These are phyloP conservation scores for Scaptomyza flava DNA, from an alignment of 2,888 invertebrate species.

Conservation along the genomic window DNA sequence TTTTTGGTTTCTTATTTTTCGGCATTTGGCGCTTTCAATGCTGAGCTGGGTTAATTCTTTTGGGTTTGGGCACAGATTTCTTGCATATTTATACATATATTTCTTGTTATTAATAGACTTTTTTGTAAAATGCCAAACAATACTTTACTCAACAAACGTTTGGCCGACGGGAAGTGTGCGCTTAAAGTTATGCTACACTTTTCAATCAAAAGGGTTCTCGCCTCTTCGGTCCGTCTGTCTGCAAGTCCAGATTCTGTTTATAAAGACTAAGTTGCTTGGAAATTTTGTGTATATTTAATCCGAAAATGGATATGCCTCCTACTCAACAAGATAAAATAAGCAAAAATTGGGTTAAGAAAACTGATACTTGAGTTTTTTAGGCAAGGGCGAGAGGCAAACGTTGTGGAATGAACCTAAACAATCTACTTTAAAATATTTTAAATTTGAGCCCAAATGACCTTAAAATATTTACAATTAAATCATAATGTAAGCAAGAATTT, in stretches of 20 bases:
- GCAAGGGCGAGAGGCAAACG: constrained; percentile 26
- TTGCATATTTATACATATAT: constrained; percentile 53
- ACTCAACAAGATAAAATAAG: constrained; percentile 23
- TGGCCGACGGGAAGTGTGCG: constrained; percentile 56
- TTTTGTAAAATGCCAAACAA: constrained; percentile 66
- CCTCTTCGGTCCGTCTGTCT: constrained; percentile 7
- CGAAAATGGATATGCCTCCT: constrained; percentile 72
- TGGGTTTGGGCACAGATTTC: constrained; percentile 60
- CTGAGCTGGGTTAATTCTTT: constrained; percentile 69
- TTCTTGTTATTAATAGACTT: constrained; percentile 72
- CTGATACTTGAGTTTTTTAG: constrained; percentile 21
- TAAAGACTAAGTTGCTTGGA: constrained; percentile 74
- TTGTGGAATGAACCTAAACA: constrained; percentile 25
- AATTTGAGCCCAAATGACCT: constrained; percentile 18
- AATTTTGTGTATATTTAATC: constrained; percentile 70
- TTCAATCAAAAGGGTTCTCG: constrained; percentile 57
- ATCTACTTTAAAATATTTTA: constrained; percentile 18
- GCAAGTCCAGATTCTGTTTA: constrained; percentile 70
- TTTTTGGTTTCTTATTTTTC: constrained; percentile 39
- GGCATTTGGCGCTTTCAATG: constrained; percentile 40
- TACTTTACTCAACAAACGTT: constrained; percentile 46
- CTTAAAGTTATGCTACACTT: constrained; percentile 72
- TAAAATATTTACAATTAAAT: constrained; percentile 31
- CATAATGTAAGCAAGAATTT: constrained; percentile 13
- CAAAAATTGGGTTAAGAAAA: constrained; percentile 18